phyloP scores from a whole-genome alignment of 2,797 vertebrate species.

The Syngnathus acus region DNA sequence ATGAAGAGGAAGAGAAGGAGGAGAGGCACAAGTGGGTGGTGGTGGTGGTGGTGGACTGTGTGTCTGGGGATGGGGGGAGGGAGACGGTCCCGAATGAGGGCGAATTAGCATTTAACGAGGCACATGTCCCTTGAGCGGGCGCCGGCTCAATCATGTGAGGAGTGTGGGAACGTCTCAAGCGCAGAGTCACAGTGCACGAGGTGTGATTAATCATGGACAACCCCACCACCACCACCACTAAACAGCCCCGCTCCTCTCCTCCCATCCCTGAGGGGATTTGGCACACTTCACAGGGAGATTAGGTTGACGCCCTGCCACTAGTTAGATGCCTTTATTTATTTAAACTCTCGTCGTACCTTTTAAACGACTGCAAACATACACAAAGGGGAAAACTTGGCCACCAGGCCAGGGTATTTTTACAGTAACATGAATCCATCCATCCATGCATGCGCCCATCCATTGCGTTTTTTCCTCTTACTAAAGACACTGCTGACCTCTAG shows the following conservation, averaged over 20 bases:
- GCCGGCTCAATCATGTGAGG: constrained; percentile 48
- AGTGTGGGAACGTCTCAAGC: constrained; percentile 69
- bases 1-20: constrained; percentile 13
- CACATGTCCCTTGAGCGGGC: constrained; percentile 60
- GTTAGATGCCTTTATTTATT: constrained; percentile 12
- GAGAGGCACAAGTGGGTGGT: background rate
- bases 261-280: constrained; percentile 26
- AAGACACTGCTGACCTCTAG: constrained; percentile 1
- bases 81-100: constrained; percentile 34
- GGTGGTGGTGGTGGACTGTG: background rate
- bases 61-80: background rate
- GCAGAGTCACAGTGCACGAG: constrained; percentile 61
- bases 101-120: constrained; percentile 68
- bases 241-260: constrained; percentile 28
- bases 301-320: constrained; percentile 7
- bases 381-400: background rate
- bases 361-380: background rate
- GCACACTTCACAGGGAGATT: constrained; percentile 45
- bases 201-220: constrained; percentile 39
- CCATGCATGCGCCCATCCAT: too few relatives aligned
- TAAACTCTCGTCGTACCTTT: background rate
- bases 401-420: too few relatives aligned
- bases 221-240: constrained; percentile 28
- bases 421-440: too few relatives aligned
- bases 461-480: too few relatives aligned